Evolutionary conservation across 1,140 invertebrate genomes (phyloP).

Genomic region (Drosophila saltans): DNA sequence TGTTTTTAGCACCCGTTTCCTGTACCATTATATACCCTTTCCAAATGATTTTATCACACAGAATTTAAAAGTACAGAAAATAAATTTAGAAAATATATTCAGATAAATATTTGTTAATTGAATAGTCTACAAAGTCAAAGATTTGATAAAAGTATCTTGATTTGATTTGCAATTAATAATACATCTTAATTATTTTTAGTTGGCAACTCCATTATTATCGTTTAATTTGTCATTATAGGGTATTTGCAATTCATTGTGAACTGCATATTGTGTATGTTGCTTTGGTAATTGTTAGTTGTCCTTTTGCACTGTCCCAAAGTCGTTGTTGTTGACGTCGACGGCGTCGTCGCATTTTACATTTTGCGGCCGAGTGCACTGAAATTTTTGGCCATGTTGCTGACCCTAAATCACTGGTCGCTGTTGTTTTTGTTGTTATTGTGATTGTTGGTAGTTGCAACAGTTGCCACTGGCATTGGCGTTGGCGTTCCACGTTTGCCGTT

Average conservation of each 20-base stretch:
- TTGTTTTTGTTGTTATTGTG: constrained; percentile 38
- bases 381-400: constrained; percentile 58
- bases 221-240: not conserved
- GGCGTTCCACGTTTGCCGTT: not conserved
- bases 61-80: too few species aligned
- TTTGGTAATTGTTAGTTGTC: constrained; percentile 34
- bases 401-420: constrained; percentile 67
- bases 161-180: too few species aligned
- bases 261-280: constrained; percentile 12
- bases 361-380: constrained; percentile 58
- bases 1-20: constrained; percentile 4
- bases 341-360: constrained; percentile 44
- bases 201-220: too few species aligned
- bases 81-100: too few species aligned
- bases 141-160: too few species aligned
- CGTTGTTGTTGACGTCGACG: constrained; percentile 7
- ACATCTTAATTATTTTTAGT: too few species aligned
- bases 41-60: not conserved
- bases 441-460: constrained; percentile 29
- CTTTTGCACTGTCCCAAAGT: constrained; percentile 15
- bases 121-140: too few species aligned
- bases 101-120: too few species aligned
- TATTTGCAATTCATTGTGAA: constrained; percentile 4
- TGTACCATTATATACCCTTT: constrained; percentile 11
- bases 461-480: constrained; percentile 17